Conservation (phyloP, 2,113 vertebrate genomes). For the Octodon degus region DNA sequence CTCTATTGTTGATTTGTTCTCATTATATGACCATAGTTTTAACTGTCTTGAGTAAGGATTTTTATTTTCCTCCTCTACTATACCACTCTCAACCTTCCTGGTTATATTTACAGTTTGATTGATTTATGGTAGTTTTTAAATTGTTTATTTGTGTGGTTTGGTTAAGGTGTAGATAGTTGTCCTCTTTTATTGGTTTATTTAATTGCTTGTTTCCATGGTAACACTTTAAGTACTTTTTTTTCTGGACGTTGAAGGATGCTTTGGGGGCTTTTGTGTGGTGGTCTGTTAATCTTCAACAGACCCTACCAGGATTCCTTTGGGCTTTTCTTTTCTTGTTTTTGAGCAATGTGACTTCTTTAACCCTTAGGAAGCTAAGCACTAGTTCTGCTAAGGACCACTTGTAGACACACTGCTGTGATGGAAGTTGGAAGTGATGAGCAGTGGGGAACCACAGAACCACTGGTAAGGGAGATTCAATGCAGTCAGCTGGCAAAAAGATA, state of each 20-base stretch:
- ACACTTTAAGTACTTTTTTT: conserved; percentile 81
- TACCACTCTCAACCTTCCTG: conserved; percentile 70
- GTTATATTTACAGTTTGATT: conserved; percentile 72
- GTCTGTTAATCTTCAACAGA: conserved; percentile 85
- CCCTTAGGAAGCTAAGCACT: conserved; percentile 60
- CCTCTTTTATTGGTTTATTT: conserved; percentile 84
- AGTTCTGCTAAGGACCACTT: background rate
- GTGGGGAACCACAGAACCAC: background rate
- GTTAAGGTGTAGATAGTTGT: conserved; percentile 84
- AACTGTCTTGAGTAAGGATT: background rate
- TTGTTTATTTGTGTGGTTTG: conserved; percentile 83
- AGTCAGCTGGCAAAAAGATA: background rate
- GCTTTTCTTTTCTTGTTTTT: conserved; percentile 64
- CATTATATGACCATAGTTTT: conserved; percentile 30
- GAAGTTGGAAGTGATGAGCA: background rate
- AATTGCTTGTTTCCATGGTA: conserved; percentile 86
- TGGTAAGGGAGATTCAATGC: background rate
- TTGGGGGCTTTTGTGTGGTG: conserved; percentile 80
- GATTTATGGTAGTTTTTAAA: conserved; percentile 82
- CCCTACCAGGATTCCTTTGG: conserved; percentile 72
- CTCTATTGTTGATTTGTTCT: conserved; percentile 29
- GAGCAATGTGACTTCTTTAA: conserved; percentile 79
- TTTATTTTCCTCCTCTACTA: conserved; percentile 35
- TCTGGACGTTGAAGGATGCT: conserved; percentile 83
- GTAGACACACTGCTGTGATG: background rate